A percentile compares a stretch with the other conserved stretches of the same genome.
Evolutionary conservation across 2,797 vertebrate genomes (phyloP).

Genomic region (Danio tinwini): DNA sequence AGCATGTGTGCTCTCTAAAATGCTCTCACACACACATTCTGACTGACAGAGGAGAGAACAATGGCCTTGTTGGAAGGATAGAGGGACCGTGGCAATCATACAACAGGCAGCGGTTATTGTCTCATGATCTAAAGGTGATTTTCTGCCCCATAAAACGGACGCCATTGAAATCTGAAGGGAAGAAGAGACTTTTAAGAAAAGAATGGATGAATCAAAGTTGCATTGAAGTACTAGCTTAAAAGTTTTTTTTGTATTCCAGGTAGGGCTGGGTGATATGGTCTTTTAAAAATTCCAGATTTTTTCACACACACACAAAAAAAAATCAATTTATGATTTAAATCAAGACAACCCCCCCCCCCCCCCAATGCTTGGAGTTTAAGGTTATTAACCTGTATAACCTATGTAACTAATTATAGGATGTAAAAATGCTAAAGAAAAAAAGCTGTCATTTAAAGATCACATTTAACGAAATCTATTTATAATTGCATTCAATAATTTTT

Average conservation of each 20-base stretch:
- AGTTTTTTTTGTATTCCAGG: background rate
- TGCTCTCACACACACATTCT: background rate
- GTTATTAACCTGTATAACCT: no score
- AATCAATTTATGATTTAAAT: no score
- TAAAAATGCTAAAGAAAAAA: no score
- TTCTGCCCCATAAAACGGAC: slow-evolving; percentile 39
- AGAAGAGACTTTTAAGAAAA: slow-evolving; percentile 55
- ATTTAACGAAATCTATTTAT: no score
- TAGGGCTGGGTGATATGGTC: no score
- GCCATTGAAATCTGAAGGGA: slow-evolving; percentile 34
- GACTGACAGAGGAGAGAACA: slow-evolving; percentile 61
- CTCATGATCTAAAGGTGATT: slow-evolving; percentile 63
- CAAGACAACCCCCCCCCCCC: no score
- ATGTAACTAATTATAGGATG: no score
- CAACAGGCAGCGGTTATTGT: slow-evolving; percentile 46
- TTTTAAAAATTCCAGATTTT: no score
- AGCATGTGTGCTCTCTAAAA: slow-evolving; percentile 68
- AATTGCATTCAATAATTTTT: no score
- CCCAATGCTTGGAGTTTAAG: no score
- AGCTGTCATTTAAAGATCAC: no score
- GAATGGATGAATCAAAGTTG: slow-evolving; percentile 45
- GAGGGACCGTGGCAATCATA: slow-evolving; percentile 57
- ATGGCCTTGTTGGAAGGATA: slow-evolving; percentile 59
- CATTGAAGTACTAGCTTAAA: background rate
- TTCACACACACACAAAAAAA: no score